Evolutionary conservation across 2,888 invertebrate genomes (phyloP), one percentile per base, ranked within the genome.

Genomic region (Dicyrtoma fusca): DNA sequence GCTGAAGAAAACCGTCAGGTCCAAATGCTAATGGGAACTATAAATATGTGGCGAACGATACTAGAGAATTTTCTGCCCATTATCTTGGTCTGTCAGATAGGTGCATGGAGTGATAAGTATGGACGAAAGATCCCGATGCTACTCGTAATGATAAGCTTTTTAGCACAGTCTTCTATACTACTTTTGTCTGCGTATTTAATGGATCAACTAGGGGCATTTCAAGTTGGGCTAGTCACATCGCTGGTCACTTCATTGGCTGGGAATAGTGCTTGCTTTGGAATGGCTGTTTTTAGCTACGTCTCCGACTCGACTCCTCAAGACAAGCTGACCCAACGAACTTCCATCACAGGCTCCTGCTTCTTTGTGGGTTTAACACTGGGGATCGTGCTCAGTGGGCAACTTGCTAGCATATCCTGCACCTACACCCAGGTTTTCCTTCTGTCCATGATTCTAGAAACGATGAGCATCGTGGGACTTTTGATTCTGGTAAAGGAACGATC

Each of bases 221-320:
- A 73, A 2, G 74, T 80, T 0, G 74, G 76, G 0, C 26, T 80
- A 4, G 42, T 76, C 10, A 72, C 78, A 0, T 76, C 77, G 0
- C 19, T 78, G 6, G 69, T 76, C 49, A 71, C 72, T 0, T 74
- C 68, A 1, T 57, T 72, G 59, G 55, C 69, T 5, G 80, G 80
- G 68, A 77, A 76, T 49, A 74, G 74, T 53, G 77, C 80, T 14
- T 74, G 74, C 61, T 78, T 78, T 59, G 89, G 93, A 81, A 92
- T 93, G 92, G 92, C 92, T 21, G 90, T 94, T 77, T 92, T 95
- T 84, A 92, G 92, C 84, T 94, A 94, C 82, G 87, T 95, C 61
- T 89, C 93, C 0, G 94, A 94, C 81, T 87, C 93, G 19, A 89
- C 92, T 0, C 87, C 89, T 0, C 79, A 88, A 1, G 84, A 88